A percentile compares a stretch with the other conserved stretches of the same genome.
These are phyloP conservation scores for Crossocerus cetratus DNA, from an alignment of 2,888 invertebrate genomes.

Conservation along the genomic window DNA sequence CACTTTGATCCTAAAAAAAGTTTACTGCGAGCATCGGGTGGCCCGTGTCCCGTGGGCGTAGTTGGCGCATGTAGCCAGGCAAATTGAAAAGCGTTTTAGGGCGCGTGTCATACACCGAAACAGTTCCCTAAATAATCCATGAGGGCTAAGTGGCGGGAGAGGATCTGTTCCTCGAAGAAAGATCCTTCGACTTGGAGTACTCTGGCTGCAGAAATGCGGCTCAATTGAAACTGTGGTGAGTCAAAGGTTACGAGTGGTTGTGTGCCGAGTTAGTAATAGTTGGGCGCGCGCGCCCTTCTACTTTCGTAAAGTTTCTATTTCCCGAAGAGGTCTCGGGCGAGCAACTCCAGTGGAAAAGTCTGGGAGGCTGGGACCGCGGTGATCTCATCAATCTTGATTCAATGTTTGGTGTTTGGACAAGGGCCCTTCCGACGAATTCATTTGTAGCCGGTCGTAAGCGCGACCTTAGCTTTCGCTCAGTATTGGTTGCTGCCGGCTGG, in stretches of 20 bases:
- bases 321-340: neutral
- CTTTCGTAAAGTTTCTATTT: no score
- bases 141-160: neutral
- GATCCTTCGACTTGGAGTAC: neutral
- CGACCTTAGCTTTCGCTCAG: conserved; percentile 61
- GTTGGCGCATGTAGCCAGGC: neutral
- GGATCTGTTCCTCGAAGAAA: neutral
- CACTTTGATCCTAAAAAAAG: no score
- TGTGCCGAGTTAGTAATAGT: no score
- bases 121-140: conserved; percentile 1
- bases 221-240: neutral
- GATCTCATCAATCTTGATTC: no score
- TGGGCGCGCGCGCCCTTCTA: no score
- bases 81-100: conserved; percentile 3
- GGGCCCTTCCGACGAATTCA: conserved; percentile 27
- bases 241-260: neutral
- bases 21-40: neutral
- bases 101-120: neutral
- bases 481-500: conserved; percentile 61
- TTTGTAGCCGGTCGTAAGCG: conserved; percentile 56
- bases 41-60: neutral
- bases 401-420: conserved; percentile 12
- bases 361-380: no score
- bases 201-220: neutral
- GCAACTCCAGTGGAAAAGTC: neutral